Percentiles rank a stretch among this genome's conserved stretches.
phyloP scores from a whole-genome alignment of 2,113 vertebrate species.

The Triplophysa siluroides region DNA sequence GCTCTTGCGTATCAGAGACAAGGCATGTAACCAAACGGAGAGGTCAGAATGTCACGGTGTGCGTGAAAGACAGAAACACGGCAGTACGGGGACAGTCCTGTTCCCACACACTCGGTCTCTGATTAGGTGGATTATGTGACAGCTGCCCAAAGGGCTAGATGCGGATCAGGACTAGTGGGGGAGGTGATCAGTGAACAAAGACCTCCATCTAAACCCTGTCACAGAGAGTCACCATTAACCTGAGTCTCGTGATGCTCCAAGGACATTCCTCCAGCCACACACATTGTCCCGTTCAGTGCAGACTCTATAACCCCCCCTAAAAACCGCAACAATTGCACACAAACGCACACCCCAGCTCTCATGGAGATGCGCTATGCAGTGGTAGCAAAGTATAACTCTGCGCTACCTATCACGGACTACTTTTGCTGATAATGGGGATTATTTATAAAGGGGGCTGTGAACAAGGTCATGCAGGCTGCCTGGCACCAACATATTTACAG shows the following conservation, averaged over 20 bases:
- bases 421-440: slow-evolving; percentile 38
- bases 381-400: slow-evolving; percentile 16
- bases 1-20: not conserved
- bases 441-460: slow-evolving; percentile 31
- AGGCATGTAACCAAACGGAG: slow-evolving; percentile 22
- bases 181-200: slow-evolving; percentile 73
- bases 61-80: not conserved
- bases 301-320: not conserved
- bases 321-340: not conserved
- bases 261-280: slow-evolving; percentile 44
- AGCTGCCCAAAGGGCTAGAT: slow-evolving; percentile 79
- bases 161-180: slow-evolving; percentile 57
- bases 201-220: slow-evolving; percentile 70
- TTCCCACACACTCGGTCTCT: slow-evolving; percentile 60
- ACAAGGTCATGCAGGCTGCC: not conserved
- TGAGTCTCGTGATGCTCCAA: slow-evolving; percentile 44
- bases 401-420: slow-evolving; percentile 33
- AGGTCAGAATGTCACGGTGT: slow-evolving; percentile 36
- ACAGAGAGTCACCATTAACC: slow-evolving; percentile 47
- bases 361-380: not conserved
- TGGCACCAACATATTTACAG: not conserved
- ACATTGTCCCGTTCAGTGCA: slow-evolving; percentile 28
- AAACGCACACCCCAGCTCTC: not conserved
- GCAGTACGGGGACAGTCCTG: slow-evolving; percentile 37
- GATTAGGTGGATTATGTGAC: slow-evolving; percentile 85